Evolutionary conservation across 1,140 invertebrate species (phyloP), one percentile per base, ranked within the genome.

Genomic region (Drosophila truncata): DNA sequence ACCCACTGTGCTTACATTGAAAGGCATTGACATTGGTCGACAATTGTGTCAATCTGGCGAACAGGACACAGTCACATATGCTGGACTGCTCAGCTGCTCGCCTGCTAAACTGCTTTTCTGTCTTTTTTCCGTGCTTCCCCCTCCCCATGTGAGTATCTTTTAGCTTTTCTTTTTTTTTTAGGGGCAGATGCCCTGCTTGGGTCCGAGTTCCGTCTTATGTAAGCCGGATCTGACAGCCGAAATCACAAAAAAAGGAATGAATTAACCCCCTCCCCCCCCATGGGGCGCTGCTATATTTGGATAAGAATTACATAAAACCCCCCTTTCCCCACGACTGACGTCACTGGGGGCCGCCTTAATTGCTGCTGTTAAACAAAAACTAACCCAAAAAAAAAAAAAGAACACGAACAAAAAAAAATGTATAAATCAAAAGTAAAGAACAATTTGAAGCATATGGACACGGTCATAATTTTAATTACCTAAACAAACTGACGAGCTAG

Each of bases 1-100:
- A 7, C n/a, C 42, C 82, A 84, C 64, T 67, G 82, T 86, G 58
- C 42, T 18, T 31, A 1, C 18, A 49, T 37, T 41, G 80, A 57
- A 87, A 87, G 84, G 84, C 84, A 87, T 84, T 87, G 84, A 88
- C 84, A 88, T 88, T 88, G 84, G 85, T 66, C 84, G 59, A 58
- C 80, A 88, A 90, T 88, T 90, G 84, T 88, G 85, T 90, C 83
- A 87, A 80, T 80, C 74, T 55, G 52, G 52, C 20, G 52, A 55
- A 55, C 63, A 60, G 62, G 41, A 50, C 61, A 58, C 67, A 67
- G 47, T 50, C 65, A 69, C 80, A 82, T 77, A 82, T 78, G 74
- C 67, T 69, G 49, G 65, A 62, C 57, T 65, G 79, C 60, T 81
- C 41, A 46, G 70, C 25, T 77, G 55, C 66, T 70, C 50, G 39